A percentile compares a stretch with the other conserved stretches of the same genome.
phyloP scores from a whole-genome alignment of 2,113 vertebrate genomes.

The Pterocles gutturalis region DNA sequence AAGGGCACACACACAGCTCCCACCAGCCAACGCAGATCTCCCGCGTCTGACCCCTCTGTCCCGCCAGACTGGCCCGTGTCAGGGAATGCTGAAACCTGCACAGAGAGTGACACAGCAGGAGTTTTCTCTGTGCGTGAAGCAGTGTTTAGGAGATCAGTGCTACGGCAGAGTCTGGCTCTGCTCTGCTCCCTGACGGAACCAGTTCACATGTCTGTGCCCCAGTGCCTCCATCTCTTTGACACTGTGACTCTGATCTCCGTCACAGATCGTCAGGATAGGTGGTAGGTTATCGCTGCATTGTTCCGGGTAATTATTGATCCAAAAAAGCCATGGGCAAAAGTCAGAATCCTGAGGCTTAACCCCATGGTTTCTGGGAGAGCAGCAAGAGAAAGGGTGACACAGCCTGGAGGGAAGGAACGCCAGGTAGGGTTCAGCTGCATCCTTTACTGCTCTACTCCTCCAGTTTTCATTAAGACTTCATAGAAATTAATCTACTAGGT shows the following conservation, averaged over 20 bases:
- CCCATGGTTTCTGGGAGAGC: neutral
- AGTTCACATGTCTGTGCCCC: neutral
- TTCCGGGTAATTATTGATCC: neutral
- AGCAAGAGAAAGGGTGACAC: neutral
- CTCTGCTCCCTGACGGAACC: neutral
- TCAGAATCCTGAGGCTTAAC: neutral
- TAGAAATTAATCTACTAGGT: neutral
- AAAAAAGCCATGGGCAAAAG: neutral
- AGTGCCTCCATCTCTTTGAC: neutral
- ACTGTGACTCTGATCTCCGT: neutral
- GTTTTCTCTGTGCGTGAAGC: neutral
- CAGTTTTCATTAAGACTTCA: neutral
- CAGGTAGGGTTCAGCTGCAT: neutral
- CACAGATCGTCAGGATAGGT: fast-evolving
- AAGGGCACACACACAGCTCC: neutral
- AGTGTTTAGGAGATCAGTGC: neutral
- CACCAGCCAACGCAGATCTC: neutral
- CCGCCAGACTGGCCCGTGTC: neutral
- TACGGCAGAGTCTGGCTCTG: neutral
- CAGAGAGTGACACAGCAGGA: neutral
- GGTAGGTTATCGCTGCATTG: neutral
- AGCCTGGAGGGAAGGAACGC: neutral
- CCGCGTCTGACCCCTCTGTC: too few relatives aligned
- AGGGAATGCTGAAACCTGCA: neutral
- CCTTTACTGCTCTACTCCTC: neutral